Base-by-base conservation (phyloP, 2,113 vertebrate genomes). In the Picathartes gymnocephalus region DNA sequence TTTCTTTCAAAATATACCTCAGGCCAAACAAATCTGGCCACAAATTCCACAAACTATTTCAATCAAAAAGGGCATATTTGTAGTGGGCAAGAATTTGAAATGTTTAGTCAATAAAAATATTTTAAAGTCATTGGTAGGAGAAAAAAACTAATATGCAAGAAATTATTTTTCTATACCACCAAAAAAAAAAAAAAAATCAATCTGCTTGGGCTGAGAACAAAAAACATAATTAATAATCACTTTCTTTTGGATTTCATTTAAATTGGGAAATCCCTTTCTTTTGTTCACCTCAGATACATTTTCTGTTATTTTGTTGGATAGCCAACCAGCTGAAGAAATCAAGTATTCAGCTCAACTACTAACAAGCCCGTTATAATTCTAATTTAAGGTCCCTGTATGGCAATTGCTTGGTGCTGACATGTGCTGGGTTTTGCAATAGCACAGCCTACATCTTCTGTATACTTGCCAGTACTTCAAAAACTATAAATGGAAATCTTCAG, bases 391-490 rank as follows among this genome's bases (percentile, higher is more conserved):
- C 90, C 65, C 76, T 88, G 64, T 44, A 80, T 31, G 82, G 81
- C 82, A 82, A 92, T 82, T 86, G 51, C 81, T 93, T 47, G 71
- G 58, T 94, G 92, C 79, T 89, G 90, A 91, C 88, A 86, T 73
- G 66, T 62, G 90, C 79, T 83, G 60, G 47, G 79, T 71, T 93
- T 86, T 93, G 76, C 92, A 96, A 73, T 54, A 95, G 86, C 51
- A 69, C 90, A 93, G 85, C 64, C 90, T 96, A 86, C 88, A 88
- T 85, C 83, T 90, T 47, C 71, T 90, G 74, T 79, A 83, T 25
- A 57, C 68, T 83, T 93, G 90, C 87, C 95, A 95, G 14, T 86
- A 88, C 90, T 93, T 88, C 60, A 82, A 73, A 86, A 95, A 50
- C 81, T 92, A 85, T 68, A 92, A 92, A 92, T 48, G 81, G 74